A percentile compares a stretch with the other conserved stretches of the same genome.
Conservation (phyloP, 2,113 vertebrate genomes). For the Tricholaema leucomelas region DNA sequence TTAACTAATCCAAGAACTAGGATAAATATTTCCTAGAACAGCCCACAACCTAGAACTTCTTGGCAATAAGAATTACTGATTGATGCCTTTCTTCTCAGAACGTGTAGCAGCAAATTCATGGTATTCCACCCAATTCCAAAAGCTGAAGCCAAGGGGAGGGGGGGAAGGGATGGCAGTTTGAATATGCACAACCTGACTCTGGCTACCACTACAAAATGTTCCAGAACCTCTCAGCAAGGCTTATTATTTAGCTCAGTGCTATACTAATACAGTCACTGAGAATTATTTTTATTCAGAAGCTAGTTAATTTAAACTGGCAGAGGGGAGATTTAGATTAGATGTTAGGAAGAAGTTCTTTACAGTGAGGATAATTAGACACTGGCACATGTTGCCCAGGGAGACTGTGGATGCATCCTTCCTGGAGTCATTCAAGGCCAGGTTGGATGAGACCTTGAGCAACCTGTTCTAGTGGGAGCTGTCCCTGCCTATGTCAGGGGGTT, state of each 20-base stretch:
- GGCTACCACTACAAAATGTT: background rate
- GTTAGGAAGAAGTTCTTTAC: no score
- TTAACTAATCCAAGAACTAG: background rate
- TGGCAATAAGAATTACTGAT: background rate
- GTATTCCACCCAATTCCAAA: background rate
- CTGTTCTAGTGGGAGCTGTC: no score
- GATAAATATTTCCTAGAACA: background rate
- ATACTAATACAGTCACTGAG: background rate
- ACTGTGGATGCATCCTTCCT: no score
- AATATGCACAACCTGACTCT: background rate
- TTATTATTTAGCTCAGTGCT: background rate
- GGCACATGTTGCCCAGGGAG: no score
- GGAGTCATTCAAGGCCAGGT: no score
- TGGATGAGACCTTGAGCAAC: no score
- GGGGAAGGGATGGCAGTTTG: background rate
- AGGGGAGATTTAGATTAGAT: no score
- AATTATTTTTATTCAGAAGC: background rate
- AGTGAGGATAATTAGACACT: no score
- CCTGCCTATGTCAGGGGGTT: no score
- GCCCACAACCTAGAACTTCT: background rate
- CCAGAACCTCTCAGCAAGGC: background rate
- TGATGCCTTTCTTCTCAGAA: background rate
- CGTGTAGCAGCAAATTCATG: background rate
- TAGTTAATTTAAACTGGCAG: no score
- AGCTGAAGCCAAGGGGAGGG: background rate